Evolutionary conservation across 2,888 invertebrate genomes (phyloP).

Genomic region (Meteorus cinctellus): DNA sequence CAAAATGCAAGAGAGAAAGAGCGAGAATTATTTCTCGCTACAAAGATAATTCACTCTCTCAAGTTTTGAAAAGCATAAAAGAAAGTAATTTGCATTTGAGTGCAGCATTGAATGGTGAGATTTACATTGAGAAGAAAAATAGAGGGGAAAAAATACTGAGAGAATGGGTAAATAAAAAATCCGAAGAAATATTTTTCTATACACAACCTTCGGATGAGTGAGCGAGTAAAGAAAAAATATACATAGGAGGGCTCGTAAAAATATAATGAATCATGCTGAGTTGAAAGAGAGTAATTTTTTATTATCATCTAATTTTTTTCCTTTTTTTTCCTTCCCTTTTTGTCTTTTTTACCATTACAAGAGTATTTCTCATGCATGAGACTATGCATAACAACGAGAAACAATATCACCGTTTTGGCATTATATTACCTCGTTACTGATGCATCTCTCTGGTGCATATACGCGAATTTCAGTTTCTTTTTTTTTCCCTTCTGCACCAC

Average conservation of each 20-base stretch:
- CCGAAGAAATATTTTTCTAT: background rate
- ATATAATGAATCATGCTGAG: conserved; percentile 7
- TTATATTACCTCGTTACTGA: conserved; percentile 51
- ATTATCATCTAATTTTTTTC: background rate
- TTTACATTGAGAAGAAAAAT: background rate
- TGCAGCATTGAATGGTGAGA: conserved; percentile 18
- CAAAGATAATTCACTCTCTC: conserved; percentile 31
- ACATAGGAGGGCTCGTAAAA: background rate
- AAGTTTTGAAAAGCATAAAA: conserved; percentile 26
- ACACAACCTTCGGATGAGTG: background rate
- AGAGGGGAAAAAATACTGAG: background rate
- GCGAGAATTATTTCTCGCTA: conserved; percentile 20
- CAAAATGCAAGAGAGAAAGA: conserved; percentile 12
- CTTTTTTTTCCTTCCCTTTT: too few species aligned
- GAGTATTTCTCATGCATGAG: background rate
- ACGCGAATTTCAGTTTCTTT: conserved; percentile 30
- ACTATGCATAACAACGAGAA: conserved; percentile 32
- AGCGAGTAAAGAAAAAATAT: too few species aligned
- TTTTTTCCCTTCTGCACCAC: background rate
- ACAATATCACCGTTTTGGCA: conserved; percentile 57
- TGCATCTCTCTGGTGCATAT: conserved; percentile 29
- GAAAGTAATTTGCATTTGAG: conserved; percentile 36
- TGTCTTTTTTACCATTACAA: background rate
- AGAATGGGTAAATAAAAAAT: conserved; percentile 27
- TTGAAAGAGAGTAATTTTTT: conserved; percentile 12